Percentiles rank a stretch among this genome's conserved stretches.
Conservation (phyloP, 2,113 vertebrate genomes). For the Ctenomys sociabilis region DNA sequence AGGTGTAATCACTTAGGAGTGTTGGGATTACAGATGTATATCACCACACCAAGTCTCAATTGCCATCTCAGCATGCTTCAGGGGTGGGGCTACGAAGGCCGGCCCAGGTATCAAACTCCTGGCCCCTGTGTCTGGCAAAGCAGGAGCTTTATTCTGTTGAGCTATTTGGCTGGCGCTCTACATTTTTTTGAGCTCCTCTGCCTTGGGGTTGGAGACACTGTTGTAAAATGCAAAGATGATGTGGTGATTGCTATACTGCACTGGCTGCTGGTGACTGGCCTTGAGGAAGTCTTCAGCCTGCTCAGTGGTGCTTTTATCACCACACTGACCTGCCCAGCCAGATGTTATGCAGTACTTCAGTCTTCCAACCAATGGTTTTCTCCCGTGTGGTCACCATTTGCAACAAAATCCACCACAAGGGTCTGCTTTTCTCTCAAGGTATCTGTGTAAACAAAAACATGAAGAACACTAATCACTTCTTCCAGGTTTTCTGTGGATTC, state of each 20-base stretch:
- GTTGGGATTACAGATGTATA: too few species aligned
- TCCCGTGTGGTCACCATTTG: conserved; percentile 95
- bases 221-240: conserved; percentile 98
- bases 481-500: conserved; percentile 93
- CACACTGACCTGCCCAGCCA: conserved; percentile 97
- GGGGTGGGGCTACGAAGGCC: too few species aligned
- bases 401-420: conserved; percentile 95
- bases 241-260: conserved; percentile 94
- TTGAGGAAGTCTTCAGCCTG: conserved; percentile 95
- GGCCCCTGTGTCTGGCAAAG: too few species aligned
- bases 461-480: conserved; percentile 91
- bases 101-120: too few species aligned
- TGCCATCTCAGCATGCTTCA: too few species aligned
- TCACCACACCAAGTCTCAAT: too few species aligned
- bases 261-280: conserved; percentile 93
- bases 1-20: too few species aligned
- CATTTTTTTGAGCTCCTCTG: conserved; percentile 91
- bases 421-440: conserved; percentile 87
- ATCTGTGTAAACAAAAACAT: conserved; percentile 93
- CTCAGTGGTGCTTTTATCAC: conserved; percentile 93
- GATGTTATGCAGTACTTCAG: conserved; percentile 97
- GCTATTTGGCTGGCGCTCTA: too few species aligned
- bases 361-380: conserved; percentile 96
- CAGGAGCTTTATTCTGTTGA: too few species aligned
- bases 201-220: conserved; percentile 95